phyloP scores from a whole-genome alignment of 2,113 vertebrate genomes.

The Mobula hypostoma region DNA sequence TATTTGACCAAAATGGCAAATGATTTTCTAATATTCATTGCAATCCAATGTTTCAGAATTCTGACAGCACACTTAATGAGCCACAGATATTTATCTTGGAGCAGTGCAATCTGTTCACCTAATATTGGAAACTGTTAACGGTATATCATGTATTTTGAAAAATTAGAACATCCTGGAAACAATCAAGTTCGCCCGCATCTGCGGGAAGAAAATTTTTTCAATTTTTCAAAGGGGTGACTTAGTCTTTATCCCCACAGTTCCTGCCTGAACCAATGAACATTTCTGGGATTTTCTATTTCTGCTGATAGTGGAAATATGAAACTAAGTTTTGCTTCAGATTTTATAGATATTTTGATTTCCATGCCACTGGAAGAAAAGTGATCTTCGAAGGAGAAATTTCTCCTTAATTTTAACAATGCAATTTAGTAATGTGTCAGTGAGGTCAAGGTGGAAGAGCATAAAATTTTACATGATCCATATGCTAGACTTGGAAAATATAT shows the following conservation, averaged over 20 bases:
- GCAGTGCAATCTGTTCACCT: neutral
- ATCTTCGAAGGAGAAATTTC: neutral
- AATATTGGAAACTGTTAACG: neutral
- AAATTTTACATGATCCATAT: constrained; percentile 7
- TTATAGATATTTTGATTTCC: neutral
- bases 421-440: constrained; percentile 8
- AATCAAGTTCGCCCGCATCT: too few relatives aligned
- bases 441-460: neutral
- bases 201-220: too few relatives aligned
- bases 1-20: neutral
- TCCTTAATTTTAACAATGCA: neutral
- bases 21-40: neutral
- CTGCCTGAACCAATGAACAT: too few relatives aligned
- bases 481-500: neutral
- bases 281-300: too few relatives aligned
- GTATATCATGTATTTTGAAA: neutral
- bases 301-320: too few relatives aligned
- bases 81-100: neutral
- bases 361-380: neutral
- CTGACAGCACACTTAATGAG: neutral
- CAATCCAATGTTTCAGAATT: neutral
- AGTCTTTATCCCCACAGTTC: too few relatives aligned
- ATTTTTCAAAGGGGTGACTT: too few relatives aligned
- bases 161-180: too few relatives aligned
- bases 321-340: neutral